phyloP scores from a whole-genome alignment of 2,797 vertebrate genomes.

The Myripristis jacobus region DNA sequence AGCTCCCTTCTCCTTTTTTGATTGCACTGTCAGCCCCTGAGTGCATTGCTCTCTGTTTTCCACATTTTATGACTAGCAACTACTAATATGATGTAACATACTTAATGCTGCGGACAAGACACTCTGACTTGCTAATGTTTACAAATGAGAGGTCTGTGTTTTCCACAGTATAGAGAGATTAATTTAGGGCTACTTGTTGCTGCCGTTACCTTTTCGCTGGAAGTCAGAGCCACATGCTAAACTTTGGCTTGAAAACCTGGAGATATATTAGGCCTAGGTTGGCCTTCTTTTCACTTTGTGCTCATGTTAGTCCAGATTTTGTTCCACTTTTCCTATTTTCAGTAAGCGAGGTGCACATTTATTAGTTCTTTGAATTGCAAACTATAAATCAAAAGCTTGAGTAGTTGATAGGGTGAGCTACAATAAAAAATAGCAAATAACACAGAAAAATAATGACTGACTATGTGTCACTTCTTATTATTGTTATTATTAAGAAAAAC shows the following conservation, averaged over 20 bases:
- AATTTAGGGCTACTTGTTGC: background rate
- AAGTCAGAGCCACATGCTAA: background rate
- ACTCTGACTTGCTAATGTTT: background rate
- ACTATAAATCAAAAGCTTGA: slow-evolving; percentile 24
- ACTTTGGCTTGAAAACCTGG: background rate
- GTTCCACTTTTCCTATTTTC: slow-evolving; percentile 8
- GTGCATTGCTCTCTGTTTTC: no score
- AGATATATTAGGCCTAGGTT: background rate
- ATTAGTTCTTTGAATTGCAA: background rate
- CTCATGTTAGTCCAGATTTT: background rate
- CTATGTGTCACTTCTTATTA: slow-evolving; percentile 6
- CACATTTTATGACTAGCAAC: no score
- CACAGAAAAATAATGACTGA: slow-evolving; percentile 1
- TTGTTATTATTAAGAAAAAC: no score
- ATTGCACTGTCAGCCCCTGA: no score
- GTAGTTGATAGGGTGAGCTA: slow-evolving; percentile 1
- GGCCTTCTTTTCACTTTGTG: slow-evolving; percentile 1
- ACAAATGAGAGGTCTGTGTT: background rate
- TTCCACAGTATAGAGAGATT: background rate
- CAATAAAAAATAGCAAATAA: slow-evolving; percentile 7
- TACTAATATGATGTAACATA: background rate
- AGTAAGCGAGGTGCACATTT: slow-evolving; percentile 5
- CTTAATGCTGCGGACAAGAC: background rate
- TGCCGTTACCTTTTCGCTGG: background rate
- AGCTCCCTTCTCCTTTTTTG: no score